Evolutionary conservation across 2,888 invertebrate species (phyloP).

Genomic region (Hylaea fasciaria): DNA sequence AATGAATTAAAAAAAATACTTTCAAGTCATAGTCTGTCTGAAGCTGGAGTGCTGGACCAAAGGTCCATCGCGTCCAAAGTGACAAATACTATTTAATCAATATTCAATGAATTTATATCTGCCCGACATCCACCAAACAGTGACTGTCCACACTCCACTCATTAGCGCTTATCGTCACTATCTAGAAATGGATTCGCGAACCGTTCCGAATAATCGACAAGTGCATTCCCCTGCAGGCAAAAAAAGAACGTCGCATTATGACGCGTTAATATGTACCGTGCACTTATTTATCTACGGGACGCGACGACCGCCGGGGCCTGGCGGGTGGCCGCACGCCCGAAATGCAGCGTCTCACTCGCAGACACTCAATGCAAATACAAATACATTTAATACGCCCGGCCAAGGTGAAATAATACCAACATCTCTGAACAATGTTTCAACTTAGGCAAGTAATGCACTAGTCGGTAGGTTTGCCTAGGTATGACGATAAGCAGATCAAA

Average conservation of each 20-base stretch:
- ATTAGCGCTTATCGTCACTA: constrained; percentile 4
- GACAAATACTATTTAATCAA: no score
- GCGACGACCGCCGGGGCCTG: constrained; percentile 66
- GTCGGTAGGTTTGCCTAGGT: constrained; percentile 25
- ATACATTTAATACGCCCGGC: constrained; percentile 28
- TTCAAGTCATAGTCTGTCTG: no score
- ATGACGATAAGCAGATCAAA: constrained; percentile 42
- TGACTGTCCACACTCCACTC: neutral
- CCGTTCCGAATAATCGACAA: constrained; percentile 44
- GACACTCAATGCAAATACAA: constrained; percentile 54
- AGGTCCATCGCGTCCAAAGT: no score
- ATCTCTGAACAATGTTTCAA: constrained; percentile 17
- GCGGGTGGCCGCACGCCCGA: constrained; percentile 71
- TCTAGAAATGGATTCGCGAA: constrained; percentile 31
- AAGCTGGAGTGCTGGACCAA: no score
- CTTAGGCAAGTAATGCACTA: neutral
- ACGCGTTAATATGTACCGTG: constrained; percentile 69
- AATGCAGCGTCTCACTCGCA: constrained; percentile 54
- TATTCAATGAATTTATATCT: no score
- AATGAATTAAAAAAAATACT: no score
- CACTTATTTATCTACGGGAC: constrained; percentile 76
- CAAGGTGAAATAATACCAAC: constrained; percentile 31
- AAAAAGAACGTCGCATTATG: constrained; percentile 60
- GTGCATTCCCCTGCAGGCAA: constrained; percentile 62
- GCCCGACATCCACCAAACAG: neutral